These are phyloP conservation scores for Scolopax bukidnonensis DNA, from an alignment of 2,797 vertebrate genomes.

Conservation along the genomic window DNA sequence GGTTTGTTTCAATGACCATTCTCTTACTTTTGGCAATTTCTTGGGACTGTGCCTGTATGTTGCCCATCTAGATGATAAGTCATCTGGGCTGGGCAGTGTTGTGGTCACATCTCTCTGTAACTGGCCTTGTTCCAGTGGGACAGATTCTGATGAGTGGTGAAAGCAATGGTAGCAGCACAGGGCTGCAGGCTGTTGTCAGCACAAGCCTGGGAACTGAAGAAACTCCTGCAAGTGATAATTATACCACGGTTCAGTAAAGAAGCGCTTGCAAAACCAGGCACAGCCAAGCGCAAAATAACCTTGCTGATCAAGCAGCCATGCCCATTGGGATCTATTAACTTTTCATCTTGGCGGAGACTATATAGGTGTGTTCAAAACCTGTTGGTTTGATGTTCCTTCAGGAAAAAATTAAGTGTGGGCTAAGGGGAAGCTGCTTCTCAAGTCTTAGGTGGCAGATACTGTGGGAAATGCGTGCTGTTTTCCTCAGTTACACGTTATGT, in stretches of 20 bases:
- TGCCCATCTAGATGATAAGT: background rate
- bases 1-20: background rate
- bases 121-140: background rate
- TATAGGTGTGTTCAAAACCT: background rate
- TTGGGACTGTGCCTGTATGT: background rate
- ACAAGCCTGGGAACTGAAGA: background rate
- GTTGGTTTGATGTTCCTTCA: background rate
- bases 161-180: background rate
- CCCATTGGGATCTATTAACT: background rate
- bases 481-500: background rate
- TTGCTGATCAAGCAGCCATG: background rate
- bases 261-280: background rate
- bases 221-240: background rate
- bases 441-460: background rate
- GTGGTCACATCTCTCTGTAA: background rate
- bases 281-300: background rate
- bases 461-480: background rate
- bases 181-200: background rate
- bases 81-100: background rate
- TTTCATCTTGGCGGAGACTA: background rate
- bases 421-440: background rate
- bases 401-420: background rate
- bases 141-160: background rate
- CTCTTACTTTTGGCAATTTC: background rate
- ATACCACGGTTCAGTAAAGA: background rate